A percentile compares a stretch with the other conserved stretches of the same genome.
phyloP scores from a whole-genome alignment of 2,888 invertebrate species.

The Pammene aurita region DNA sequence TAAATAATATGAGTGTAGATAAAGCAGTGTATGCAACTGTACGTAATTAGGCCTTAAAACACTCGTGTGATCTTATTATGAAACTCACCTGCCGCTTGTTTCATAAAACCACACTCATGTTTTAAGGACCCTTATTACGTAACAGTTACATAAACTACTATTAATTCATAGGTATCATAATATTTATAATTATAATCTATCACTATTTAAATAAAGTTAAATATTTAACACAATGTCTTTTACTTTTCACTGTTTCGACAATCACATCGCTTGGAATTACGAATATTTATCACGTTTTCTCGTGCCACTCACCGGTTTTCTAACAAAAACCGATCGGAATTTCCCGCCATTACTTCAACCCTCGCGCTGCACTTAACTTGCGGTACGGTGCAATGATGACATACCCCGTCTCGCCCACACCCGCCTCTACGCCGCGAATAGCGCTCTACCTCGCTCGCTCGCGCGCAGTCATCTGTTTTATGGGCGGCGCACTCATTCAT shows the following conservation, averaged over 20 bases:
- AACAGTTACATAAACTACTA: no score
- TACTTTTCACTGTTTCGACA: not conserved
- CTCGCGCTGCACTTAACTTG: constrained; percentile 32
- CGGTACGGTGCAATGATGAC: constrained; percentile 35
- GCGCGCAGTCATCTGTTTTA: constrained; percentile 65
- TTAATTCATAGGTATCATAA: no score
- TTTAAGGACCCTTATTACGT: no score
- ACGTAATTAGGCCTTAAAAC: no score
- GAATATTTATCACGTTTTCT: constrained; percentile 14
- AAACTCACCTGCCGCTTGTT: no score
- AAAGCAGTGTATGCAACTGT: no score
- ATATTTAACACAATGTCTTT: no score
- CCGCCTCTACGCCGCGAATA: constrained; percentile 41
- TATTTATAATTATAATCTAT: no score
- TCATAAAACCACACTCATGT: no score
- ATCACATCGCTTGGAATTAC: not conserved
- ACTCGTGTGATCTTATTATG: no score
- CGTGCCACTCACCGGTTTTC: constrained; percentile 4
- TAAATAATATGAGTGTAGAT: no score
- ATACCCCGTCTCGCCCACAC: constrained; percentile 55
- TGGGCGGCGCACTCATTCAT: constrained; percentile 63
- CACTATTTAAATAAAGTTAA: no score
- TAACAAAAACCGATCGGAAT: constrained; percentile 33
- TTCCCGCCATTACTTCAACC: constrained; percentile 43
- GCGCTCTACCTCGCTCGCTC: constrained; percentile 60